These are phyloP conservation scores for Hylomyscus alleni DNA, from an alignment of 2,797 vertebrate species.

Conservation along the genomic window DNA sequence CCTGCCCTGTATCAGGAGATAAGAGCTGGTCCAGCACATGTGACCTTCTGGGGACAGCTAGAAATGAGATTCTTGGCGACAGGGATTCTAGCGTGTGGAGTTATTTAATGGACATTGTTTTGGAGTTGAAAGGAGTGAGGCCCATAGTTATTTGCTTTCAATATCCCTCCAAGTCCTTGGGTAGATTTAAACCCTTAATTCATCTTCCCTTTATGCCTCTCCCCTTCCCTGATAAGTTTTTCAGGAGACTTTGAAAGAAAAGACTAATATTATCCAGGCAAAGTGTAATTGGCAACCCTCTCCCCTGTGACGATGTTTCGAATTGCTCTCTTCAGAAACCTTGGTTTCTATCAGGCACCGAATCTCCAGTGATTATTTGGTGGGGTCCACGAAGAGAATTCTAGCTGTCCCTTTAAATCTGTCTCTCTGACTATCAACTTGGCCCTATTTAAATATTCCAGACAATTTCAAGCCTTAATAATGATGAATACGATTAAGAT, in stretches of 20 bases:
- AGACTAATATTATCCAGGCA: conserved; percentile 69
- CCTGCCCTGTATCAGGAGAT: conserved; percentile 8
- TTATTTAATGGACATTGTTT: conserved; percentile 70
- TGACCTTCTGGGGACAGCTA: not conserved
- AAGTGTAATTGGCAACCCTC: conserved; percentile 74
- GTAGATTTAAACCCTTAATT: conserved; percentile 78
- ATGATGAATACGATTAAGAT: conserved; percentile 90
- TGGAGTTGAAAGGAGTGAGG: conserved; percentile 60
- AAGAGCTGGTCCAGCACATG: conserved; percentile 39
- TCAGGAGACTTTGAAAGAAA: conserved; percentile 84
- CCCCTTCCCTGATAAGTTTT: conserved; percentile 68
- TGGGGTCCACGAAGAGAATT: conserved; percentile 73
- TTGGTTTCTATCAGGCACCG: conserved; percentile 36
- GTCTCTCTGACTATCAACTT: conserved; percentile 84
- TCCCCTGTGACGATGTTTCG: not conserved
- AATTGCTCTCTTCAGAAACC: conserved; percentile 54
- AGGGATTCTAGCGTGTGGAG: not conserved
- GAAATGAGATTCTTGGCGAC: conserved; percentile 20
- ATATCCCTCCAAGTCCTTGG: conserved; percentile 60
- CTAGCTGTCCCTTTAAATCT: conserved; percentile 84
- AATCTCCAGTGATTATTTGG: conserved; percentile 77
- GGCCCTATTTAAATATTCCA: conserved; percentile 89
- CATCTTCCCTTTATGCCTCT: conserved; percentile 77
- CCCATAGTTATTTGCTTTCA: conserved; percentile 68
- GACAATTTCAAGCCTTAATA: conserved; percentile 89